Percentiles rank a stretch among this genome's conserved stretches.
Evolutionary conservation across 2,888 invertebrate genomes (phyloP).

Genomic region (Himalopsyche tibetana): DNA sequence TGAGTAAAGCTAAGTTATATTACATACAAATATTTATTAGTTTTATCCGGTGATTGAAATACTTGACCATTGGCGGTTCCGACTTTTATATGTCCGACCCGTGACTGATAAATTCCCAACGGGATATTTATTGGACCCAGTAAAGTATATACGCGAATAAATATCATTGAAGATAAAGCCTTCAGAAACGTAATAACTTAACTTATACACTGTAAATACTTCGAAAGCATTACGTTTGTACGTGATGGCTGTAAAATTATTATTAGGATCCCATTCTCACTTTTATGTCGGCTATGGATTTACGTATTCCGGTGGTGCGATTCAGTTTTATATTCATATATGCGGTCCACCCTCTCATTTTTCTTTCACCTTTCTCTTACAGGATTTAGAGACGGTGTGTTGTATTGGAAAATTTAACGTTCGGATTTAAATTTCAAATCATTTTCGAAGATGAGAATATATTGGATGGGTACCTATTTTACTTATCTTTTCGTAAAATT

Average conservation of each 20-base stretch:
- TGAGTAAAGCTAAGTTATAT: neutral
- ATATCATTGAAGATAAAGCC: constrained; percentile 1
- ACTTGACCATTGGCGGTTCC: neutral
- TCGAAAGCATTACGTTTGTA: constrained; percentile 31
- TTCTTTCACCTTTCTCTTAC: constrained; percentile 49
- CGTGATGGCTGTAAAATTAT: constrained; percentile 42
- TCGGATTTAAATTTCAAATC: constrained; percentile 50
- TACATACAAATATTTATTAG: neutral
- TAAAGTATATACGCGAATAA: neutral
- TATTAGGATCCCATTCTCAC: constrained; percentile 32
- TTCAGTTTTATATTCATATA: constrained; percentile 49
- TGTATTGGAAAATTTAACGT: constrained; percentile 49
- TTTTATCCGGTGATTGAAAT: neutral
- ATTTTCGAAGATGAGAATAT: constrained; percentile 42
- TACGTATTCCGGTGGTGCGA: constrained; percentile 10
- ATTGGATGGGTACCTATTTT: constrained; percentile 35
- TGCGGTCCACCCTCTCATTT: constrained; percentile 41
- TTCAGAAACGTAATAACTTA: constrained; percentile 21
- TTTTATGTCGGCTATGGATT: constrained; percentile 35
- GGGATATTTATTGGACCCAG: neutral
- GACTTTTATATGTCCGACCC: constrained; percentile 19
- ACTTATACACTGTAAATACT: constrained; percentile 40
- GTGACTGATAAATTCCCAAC: neutral
- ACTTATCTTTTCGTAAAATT: constrained; percentile 36
- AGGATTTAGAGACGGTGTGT: constrained; percentile 48